Conservation (phyloP, 2,113 vertebrate species). For the Nerophis ophidion region DNA sequence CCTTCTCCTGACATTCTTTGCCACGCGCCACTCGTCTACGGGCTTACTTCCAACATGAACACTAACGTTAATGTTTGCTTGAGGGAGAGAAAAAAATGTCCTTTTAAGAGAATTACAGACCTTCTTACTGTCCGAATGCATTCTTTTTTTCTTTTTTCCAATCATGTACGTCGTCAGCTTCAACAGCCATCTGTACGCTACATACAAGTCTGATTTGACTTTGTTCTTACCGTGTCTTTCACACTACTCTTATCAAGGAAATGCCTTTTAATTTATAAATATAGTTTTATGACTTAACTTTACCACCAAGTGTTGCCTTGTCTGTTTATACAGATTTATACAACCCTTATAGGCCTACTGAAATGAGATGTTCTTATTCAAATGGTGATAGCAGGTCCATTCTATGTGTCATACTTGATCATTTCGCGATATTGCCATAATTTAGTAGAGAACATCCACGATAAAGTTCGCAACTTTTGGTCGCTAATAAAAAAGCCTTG, state of each 20-base stretch:
- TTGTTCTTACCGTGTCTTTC: slow-evolving; percentile 67
- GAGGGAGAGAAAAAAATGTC: slow-evolving; percentile 52
- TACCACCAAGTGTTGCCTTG: slow-evolving; percentile 17
- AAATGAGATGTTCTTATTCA: no score
- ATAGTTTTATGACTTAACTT: slow-evolving; percentile 84
- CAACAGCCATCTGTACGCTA: slow-evolving; percentile 59
- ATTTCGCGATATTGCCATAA: no score
- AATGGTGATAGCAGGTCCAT: no score
- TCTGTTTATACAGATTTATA: slow-evolving; percentile 1
- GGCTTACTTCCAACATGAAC: slow-evolving; percentile 42
- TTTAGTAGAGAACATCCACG: no score
- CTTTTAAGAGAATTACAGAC: slow-evolving; percentile 45
- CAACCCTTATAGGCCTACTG: no score
- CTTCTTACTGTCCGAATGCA: slow-evolving; percentile 54
- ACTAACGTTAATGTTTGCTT: slow-evolving; percentile 58
- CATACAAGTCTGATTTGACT: slow-evolving; percentile 54
- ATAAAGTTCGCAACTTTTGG: no score
- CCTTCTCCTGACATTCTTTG: slow-evolving; percentile 40
- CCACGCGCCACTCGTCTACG: slow-evolving; percentile 24
- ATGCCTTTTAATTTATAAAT: slow-evolving; percentile 90
- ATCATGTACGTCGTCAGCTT: slow-evolving; percentile 50
- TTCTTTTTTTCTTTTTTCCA: slow-evolving; percentile 51
- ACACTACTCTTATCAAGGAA: slow-evolving; percentile 64
- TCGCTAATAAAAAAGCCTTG: no score
- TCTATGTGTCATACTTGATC: no score